Evolutionary conservation across 2,797 vertebrate genomes (phyloP).

Genomic region (Pachyuromys duprasi): DNA sequence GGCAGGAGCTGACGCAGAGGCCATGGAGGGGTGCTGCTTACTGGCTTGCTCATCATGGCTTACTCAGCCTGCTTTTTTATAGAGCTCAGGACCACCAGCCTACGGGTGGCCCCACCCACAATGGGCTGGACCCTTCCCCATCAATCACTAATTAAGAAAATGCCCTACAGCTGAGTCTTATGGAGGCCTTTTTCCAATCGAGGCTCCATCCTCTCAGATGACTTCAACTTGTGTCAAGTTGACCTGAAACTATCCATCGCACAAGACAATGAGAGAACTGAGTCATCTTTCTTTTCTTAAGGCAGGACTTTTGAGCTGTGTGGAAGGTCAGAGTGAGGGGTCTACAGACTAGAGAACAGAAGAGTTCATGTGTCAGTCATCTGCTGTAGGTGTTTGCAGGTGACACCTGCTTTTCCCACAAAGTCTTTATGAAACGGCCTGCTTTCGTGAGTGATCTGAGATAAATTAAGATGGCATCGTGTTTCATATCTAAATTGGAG

Average conservation of each 20-base stretch:
- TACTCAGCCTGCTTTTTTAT: background rate
- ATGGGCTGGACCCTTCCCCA: background rate
- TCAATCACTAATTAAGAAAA: background rate
- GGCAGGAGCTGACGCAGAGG: background rate
- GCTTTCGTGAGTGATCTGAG: background rate
- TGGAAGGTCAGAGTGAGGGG: background rate
- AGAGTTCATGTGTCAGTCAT: background rate
- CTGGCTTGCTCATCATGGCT: background rate
- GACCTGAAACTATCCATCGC: background rate
- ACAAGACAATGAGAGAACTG: background rate
- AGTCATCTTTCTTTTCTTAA: background rate
- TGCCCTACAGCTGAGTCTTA: background rate
- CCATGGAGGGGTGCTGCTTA: background rate
- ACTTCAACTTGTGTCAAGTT: background rate
- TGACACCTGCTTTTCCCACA: background rate
- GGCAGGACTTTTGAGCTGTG: slow-evolving; percentile 6
- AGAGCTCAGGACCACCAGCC: background rate
- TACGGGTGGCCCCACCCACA: background rate
- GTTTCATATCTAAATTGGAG: background rate
- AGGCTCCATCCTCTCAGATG: background rate
- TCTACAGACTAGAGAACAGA: background rate
- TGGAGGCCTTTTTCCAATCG: no score
- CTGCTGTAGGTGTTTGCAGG: background rate
- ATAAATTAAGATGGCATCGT: background rate
- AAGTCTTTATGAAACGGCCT: background rate